Evolutionary conservation across 2,888 invertebrate genomes (phyloP), one percentile per base, ranked within the genome.

Genomic region (Dichetophora obliterata): DNA sequence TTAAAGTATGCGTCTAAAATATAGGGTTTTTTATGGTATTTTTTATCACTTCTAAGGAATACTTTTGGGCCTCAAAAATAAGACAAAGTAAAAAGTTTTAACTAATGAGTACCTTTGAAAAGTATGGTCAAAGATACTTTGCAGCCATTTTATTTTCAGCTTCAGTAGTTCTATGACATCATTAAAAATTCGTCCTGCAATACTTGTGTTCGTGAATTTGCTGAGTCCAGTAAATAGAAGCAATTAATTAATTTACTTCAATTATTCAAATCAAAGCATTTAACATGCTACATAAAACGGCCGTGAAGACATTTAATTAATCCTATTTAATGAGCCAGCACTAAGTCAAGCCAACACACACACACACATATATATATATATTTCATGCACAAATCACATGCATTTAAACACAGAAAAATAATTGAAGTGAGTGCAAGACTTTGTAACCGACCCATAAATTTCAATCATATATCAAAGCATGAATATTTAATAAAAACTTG

Each of bases 181-280:
- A 43, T 43, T 43, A 11, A 43, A 43, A 43, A 11, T 43, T 43
- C 11, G 43, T 43, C 43, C 43, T 11, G 43, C 14, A 43, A 43
- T 1, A 11, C 11, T 14, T 43, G 14, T 11, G 3, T 43, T 4
- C 43, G 43, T 43, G 2, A 11, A 43, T 43, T 43, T 43, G 43
- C 43, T 43, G 14, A 11, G 43, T 43, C 11, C 43, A 11, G 43
- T 14, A 43, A 43, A 43, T 43, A 48, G 34, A 22, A 54, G 70
- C 54, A 57, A 71, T 71, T 59, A 71, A 57, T 71, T 71, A 57
- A 57, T 37, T 22, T 37, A 19, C 57, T 37, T 61, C 43, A 72
- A 72, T 72, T 61, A 72, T 61, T 59, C 72, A 48, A 52, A 61
- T 61, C 72, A 61, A 43, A 48, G 72, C 72, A 72, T 61, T 72